Evolutionary conservation across 2,888 invertebrate species (phyloP), one percentile per base, ranked within the genome.

Genomic region (Melanargia galathea): DNA sequence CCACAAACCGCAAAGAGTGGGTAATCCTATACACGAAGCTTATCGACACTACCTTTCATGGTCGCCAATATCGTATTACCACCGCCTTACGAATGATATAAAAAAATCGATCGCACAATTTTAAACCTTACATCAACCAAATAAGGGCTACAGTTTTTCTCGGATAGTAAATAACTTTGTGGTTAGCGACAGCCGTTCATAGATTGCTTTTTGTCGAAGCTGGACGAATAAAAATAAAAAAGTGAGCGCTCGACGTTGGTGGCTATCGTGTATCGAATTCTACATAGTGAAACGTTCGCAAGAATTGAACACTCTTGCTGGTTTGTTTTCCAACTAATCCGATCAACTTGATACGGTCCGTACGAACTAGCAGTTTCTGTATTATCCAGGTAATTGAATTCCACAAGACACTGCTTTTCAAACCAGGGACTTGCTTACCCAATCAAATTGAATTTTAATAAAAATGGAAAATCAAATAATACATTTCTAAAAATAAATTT

Each of bases 11-110:
- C 90, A 90, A 87, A 87, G 83, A 84, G 83, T 84, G 75, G 75
- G 90, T 89, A 91, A 91, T 87, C 85, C 85, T 85, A 91, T 90
- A 90, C 87, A 84, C 83, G 83, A 91, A 90, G 90, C 90, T 84
- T 88, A 90, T 84, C 86, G 87, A 90, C 90, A 89, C 83, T 87
- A 85, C 81, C 82, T 87, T 91, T 89, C 86, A 83, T 81, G 81
- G 84, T 84, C 87, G 81, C 87, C 82, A 82, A 84, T 88, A 86
- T 91, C 86, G 77, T 80, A 82, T 91, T 90, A 89, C 90, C 64
- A 69, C 71, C 63, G 69, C 66, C 67, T 65, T 70, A 66, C 63
- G 52, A 65, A 61, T 51, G 56, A 33, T 45, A 58, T 59, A 73
- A 73, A 74, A 45, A 48, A 10, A 63, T 45, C 52, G 61, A 70